Evolutionary conservation across 2,797 vertebrate genomes (phyloP).

Genomic region (Balearica regulorum): DNA sequence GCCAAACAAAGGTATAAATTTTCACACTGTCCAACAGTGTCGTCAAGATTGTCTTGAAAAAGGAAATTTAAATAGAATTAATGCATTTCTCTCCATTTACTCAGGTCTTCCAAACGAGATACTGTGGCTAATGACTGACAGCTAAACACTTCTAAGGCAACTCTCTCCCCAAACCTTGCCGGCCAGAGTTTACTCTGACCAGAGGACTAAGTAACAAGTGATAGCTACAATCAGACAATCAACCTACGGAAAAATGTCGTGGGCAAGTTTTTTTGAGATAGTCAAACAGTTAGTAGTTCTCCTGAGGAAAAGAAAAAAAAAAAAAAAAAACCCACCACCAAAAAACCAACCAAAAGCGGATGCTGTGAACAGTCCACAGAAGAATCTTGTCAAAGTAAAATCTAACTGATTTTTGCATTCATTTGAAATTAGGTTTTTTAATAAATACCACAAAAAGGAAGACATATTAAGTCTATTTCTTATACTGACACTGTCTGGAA

Average conservation of each 20-base stretch:
- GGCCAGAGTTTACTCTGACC: neutral
- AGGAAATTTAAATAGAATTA: neutral
- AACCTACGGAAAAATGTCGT: neutral
- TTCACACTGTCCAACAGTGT: neutral
- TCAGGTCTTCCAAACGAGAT: neutral
- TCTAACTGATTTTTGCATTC: neutral
- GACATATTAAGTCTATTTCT: neutral
- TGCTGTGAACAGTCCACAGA: neutral
- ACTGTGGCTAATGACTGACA: neutral
- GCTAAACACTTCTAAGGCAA: neutral
- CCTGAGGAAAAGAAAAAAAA: neutral
- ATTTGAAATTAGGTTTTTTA: neutral
- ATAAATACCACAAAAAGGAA: neutral
- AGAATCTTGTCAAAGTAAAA: neutral
- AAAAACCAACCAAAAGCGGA: neutral
- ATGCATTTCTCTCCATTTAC: neutral
- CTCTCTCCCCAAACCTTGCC: neutral
- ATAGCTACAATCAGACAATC: neutral
- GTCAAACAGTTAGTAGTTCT: neutral
- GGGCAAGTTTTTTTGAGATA: neutral
- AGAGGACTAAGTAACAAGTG: neutral
- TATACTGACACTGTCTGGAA: neutral
- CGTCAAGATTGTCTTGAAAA: neutral
- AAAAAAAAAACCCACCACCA: too few relatives aligned
- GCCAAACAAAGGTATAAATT: neutral